Percentiles rank a stretch among this genome's conserved stretches.
phyloP scores from a whole-genome alignment of 2,113 vertebrate species.

The Fukomys damarensis region DNA sequence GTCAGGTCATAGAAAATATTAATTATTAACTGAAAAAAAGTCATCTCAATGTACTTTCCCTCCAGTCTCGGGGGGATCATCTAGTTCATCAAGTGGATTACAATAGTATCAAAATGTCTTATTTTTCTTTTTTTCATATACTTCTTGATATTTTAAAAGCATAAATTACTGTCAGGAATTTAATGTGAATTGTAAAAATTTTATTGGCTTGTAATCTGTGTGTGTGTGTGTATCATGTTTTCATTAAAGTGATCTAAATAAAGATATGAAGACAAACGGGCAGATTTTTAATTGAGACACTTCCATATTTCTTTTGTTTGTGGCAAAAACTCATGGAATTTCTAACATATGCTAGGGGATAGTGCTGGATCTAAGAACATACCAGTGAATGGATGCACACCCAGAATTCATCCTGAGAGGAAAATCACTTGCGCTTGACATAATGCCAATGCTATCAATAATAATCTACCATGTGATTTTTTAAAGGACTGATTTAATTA shows the following conservation, averaged over 20 bases:
- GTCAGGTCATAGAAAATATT: constrained; percentile 36
- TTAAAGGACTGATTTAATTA: background rate
- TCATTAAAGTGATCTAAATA: background rate
- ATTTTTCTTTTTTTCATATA: constrained; percentile 20
- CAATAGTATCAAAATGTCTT: background rate
- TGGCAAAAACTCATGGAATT: background rate
- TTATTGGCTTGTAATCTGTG: background rate
- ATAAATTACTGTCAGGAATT: background rate
- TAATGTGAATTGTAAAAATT: background rate
- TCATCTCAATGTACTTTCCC: constrained; percentile 11
- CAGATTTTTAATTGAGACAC: background rate
- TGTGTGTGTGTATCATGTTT: background rate
- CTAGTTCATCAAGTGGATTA: background rate
- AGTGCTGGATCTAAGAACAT: background rate
- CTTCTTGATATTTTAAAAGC: constrained; percentile 19
- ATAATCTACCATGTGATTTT: background rate
- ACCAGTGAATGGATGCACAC: background rate
- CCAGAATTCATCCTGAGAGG: background rate
- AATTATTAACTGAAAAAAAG: constrained; percentile 47
- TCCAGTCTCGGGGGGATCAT: background rate
- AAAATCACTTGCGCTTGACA: constrained; percentile 35
- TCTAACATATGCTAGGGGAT: background rate
- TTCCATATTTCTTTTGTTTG: constrained; percentile 24
- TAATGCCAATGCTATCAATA: background rate
- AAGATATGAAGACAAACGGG: background rate